Percentiles rank a stretch among this genome's conserved stretches.
These are phyloP conservation scores for Aleiodes alternator DNA, from an alignment of 2,888 invertebrate genomes.

Conservation along the genomic window DNA sequence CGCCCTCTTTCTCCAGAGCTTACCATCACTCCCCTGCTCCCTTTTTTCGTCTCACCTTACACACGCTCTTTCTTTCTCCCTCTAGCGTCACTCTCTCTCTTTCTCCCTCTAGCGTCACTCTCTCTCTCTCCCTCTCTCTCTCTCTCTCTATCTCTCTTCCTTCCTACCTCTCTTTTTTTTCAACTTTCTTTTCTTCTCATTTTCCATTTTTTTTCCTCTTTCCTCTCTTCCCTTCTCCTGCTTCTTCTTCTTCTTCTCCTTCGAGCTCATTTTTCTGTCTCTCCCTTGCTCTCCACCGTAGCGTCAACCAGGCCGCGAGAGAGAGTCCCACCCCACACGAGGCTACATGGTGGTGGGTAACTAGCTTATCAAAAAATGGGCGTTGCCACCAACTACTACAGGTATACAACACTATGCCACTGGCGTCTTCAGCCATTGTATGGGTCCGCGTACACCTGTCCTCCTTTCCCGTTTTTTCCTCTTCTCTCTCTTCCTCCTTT, in stretches of 20 bases:
- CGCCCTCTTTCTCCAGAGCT: conserved; percentile 29
- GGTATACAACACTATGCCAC: conserved; percentile 60
- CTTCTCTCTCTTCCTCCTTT: conserved; percentile 11
- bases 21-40: conserved; percentile 29
- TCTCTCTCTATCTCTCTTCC: conserved; percentile 33
- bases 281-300: conserved; percentile 48
- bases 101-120: conserved; percentile 14
- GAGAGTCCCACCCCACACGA: conserved; percentile 55
- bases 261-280: conserved; percentile 48
- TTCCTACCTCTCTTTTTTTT: conserved; percentile 36
- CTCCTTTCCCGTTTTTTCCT: conserved; percentile 53
- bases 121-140: conserved; percentile 36
- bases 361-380: conserved; percentile 76
- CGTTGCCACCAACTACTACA: conserved; percentile 72
- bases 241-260: conserved; percentile 37
- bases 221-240: conserved; percentile 24
- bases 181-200: conserved; percentile 41
- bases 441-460: conserved; percentile 47
- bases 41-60: conserved; percentile 40
- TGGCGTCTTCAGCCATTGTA: conserved; percentile 48
- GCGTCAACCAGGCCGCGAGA: conserved; percentile 49
- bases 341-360: conserved; percentile 71
- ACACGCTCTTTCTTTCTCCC: conserved; percentile 31
- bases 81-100: conserved; percentile 7
- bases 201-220: conserved; percentile 32